Percentiles rank a stretch among this genome's conserved stretches.
phyloP scores from a whole-genome alignment of 2,113 vertebrate genomes.

The Himantopus leucocephalus region DNA sequence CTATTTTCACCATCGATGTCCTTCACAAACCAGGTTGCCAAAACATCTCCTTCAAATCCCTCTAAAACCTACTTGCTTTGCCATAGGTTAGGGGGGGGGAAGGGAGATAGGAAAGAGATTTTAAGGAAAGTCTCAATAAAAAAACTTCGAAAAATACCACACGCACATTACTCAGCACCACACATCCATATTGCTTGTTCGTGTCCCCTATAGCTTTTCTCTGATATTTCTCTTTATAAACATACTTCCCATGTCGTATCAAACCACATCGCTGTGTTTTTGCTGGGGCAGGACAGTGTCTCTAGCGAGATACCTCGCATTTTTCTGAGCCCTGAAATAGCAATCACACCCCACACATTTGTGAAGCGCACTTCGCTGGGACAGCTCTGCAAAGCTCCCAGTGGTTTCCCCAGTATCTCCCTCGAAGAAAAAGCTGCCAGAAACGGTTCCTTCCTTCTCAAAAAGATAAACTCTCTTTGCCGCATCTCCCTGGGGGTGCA shows the following conservation, averaged over 20 bases:
- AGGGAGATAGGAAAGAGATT: not conserved
- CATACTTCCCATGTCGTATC: fast-evolving
- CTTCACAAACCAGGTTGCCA: not conserved
- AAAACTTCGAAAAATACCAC: not conserved
- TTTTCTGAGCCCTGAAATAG: not conserved
- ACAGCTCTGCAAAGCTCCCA: not conserved
- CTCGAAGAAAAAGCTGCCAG: not conserved
- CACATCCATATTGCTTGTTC: not conserved
- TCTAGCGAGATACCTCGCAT: fast-evolving
- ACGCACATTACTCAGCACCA: not conserved
- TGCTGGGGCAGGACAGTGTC: not conserved
- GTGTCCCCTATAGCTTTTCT: not conserved
- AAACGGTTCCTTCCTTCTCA: not conserved
- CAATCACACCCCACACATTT: not conserved
- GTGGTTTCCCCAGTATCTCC: not conserved
- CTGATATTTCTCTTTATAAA: not conserved
- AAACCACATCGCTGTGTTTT: not conserved
- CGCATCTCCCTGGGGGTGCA: not conserved
- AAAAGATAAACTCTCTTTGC: not conserved
- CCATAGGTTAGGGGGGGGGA: not conserved
- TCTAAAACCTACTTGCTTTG: not conserved
- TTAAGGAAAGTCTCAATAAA: not conserved
- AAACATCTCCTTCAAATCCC: not conserved
- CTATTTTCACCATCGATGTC: not conserved
- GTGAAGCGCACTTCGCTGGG: fast-evolving